Evolutionary conservation across 2,113 vertebrate genomes (phyloP).

Genomic region (Natator depressus): DNA sequence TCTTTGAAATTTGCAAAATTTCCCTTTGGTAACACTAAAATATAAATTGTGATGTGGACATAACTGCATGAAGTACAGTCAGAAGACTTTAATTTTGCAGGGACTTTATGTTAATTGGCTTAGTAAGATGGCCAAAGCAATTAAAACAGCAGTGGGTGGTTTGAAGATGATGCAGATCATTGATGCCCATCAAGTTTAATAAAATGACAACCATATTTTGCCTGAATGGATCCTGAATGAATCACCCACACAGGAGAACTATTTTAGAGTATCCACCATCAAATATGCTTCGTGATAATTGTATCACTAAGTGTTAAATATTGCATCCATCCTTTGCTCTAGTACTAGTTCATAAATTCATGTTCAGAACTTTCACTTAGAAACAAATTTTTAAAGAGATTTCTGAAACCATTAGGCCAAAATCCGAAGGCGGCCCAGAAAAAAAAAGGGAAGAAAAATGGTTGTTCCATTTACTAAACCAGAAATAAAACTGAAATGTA

Average conservation of each 20-base stretch:
- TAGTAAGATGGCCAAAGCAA: constrained; percentile 65
- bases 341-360: background rate
- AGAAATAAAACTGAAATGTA: background rate
- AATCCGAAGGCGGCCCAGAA: background rate
- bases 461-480: background rate
- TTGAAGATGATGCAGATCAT: constrained; percentile 57
- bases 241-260: constrained; percentile 14
- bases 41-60: constrained; percentile 33
- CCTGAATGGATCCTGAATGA: constrained; percentile 45
- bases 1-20: constrained; percentile 27
- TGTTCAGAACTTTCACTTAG: background rate
- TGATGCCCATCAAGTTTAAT: constrained; percentile 62
- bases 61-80: constrained; percentile 34
- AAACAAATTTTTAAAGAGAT: background rate
- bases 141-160: constrained; percentile 68
- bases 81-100: constrained; percentile 60
- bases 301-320: background rate
- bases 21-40: constrained; percentile 66
- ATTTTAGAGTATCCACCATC: background rate
- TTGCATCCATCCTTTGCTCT: background rate
- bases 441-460: background rate
- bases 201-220: constrained; percentile 50
- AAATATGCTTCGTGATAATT: background rate
- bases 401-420: background rate
- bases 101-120: constrained; percentile 68